Base-by-base conservation (phyloP, 2,797 vertebrate genomes). In the Phrynocephalus forsythii region DNA sequence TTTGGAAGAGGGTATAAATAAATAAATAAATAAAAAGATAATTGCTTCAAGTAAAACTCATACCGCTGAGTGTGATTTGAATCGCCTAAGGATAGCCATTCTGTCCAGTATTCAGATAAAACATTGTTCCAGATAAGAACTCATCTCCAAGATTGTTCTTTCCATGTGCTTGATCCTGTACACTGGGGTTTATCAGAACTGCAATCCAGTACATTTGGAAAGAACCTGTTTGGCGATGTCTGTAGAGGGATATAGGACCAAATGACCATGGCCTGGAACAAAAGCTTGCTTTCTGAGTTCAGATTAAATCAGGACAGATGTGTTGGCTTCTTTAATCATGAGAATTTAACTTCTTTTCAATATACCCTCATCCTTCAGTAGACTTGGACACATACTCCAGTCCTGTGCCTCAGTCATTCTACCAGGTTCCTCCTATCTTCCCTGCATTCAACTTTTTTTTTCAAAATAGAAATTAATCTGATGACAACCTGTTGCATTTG, bases 31-130 rank as follows among this genome's bases (percentile, higher is more conserved):
- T 33, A 33, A 78, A 52, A 77, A 24, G 28, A 50, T 22, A 60
- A 56, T 60, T 81, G 26, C 15, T 82, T 84, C 52, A 77, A 63
- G 44, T 44, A 83, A 78, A 83, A 48, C 20, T 69, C 33, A n/a
- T 26, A 24, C 30, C 6, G 24, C 22, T 72, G 30, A 60, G 78
- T 87, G 86, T 79, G 63, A 48, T 79, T 52, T 38, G 50, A 87
- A 30, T 38, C 30, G 28, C 26, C n/a, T 72, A 56, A 33, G 16
- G 48, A 9, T 26, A 33, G 48, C 18, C 68, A 30, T 24, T 56
- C 50, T 30, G 44, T 8, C 52, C 48, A 60, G 24, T 50, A 73
- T 9, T 30, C 82, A 30, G 48, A 71, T 38, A 33, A 6, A 79
- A 72, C 11, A 18, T 30, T 63, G 68, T 73, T 75, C 20, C 24